Evolutionary conservation across 2,888 invertebrate species (phyloP).

Genomic region (Coelopa pilipes): DNA sequence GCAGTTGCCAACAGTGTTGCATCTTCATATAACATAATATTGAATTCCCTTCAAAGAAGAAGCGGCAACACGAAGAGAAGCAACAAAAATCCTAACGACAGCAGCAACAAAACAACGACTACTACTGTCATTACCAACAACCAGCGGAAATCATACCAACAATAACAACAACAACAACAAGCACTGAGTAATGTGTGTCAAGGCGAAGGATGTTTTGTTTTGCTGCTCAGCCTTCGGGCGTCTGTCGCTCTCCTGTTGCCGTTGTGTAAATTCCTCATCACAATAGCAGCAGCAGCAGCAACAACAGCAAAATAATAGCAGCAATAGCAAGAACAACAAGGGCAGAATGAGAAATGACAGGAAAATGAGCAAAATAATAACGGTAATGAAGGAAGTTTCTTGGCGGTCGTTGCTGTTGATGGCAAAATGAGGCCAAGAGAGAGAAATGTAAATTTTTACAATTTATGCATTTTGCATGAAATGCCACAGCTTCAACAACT

Average conservation of each 20-base stretch:
- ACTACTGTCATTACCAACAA: neutral
- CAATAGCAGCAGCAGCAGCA: slow-evolving; percentile 7
- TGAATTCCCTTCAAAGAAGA: neutral
- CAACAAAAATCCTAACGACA: too few relatives aligned
- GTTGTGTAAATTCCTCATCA: slow-evolving; percentile 13
- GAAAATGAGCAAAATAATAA: slow-evolving; percentile 23
- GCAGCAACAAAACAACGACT: neutral
- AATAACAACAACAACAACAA: neutral
- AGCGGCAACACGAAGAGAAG: neutral
- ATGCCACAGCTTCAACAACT: too few relatives aligned
- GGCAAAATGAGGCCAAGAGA: neutral
- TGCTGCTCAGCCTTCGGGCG: too few relatives aligned
- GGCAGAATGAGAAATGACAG: neutral
- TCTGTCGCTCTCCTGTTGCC: neutral
- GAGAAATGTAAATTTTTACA: too few relatives aligned
- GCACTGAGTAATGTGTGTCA: slow-evolving; percentile 10
- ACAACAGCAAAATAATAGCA: neutral
- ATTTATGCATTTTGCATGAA: too few relatives aligned
- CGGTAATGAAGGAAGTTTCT: neutral
- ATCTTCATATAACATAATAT: neutral
- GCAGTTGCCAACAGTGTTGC: neutral
- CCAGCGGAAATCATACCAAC: neutral
- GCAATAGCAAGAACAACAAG: slow-evolving; percentile 1
- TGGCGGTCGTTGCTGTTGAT: neutral
- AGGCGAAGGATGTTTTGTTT: slow-evolving; percentile 14